phyloP scores from a whole-genome alignment of 2,113 vertebrate species.

The Psammodynastes pulverulentus region DNA sequence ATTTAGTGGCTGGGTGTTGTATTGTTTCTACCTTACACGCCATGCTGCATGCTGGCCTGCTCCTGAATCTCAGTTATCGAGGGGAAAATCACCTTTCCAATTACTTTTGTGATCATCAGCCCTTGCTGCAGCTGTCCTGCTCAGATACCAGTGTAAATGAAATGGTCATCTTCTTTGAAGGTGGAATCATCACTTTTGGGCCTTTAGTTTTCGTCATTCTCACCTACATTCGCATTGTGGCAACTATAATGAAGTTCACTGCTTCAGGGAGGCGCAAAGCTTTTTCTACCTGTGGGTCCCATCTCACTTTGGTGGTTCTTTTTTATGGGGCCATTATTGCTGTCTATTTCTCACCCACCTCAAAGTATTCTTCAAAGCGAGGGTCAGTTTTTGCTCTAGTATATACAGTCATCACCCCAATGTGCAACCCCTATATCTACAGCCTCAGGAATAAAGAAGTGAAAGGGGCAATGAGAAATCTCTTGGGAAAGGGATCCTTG shows the following conservation, averaged over 20 bases:
- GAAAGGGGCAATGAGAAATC: constrained; percentile 22
- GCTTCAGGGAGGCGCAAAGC: too few relatives aligned
- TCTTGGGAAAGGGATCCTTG: neutral
- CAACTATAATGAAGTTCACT: too few relatives aligned
- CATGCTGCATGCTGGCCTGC: constrained; percentile 43
- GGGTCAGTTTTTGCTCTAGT: constrained; percentile 32
- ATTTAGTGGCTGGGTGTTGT: constrained; percentile 32
- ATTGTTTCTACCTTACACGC: constrained; percentile 35
- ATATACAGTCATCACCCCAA: constrained; percentile 4
- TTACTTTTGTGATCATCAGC: constrained; percentile 53
- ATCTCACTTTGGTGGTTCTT: too few relatives aligned
- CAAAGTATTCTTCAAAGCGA: neutral
- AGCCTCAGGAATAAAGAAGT: constrained; percentile 46
- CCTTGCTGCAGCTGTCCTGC: constrained; percentile 46
- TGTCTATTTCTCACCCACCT: too few relatives aligned
- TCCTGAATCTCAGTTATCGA: constrained; percentile 36
- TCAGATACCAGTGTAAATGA: constrained; percentile 51
- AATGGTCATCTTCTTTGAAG: constrained; percentile 50
- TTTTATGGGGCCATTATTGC: too few relatives aligned
- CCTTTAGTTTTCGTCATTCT: constrained; percentile 3
- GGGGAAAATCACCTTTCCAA: constrained; percentile 29
- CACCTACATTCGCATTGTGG: too few relatives aligned
- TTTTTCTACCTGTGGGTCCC: too few relatives aligned
- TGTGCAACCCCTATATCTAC: constrained; percentile 27
- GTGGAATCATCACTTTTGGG: constrained; percentile 40